These are phyloP conservation scores for Arctia plantaginis DNA, from an alignment of 2,888 invertebrate genomes.

Conservation along the genomic window DNA sequence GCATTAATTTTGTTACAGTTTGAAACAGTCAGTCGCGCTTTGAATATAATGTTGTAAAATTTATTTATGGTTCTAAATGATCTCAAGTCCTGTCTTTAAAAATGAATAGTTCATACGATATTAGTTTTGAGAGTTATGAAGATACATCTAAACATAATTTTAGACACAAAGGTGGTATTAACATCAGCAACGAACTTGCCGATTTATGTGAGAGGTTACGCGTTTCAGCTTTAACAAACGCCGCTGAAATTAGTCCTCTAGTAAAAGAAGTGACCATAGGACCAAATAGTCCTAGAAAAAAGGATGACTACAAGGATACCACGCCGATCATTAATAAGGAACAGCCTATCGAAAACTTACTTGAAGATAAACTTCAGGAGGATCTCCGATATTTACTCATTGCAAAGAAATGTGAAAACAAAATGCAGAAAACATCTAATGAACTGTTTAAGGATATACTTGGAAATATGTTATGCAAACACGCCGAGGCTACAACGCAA, in stretches of 20 bases:
- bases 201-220: constrained; percentile 83
- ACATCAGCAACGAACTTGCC: constrained; percentile 68
- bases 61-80: background rate
- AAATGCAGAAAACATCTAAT: constrained; percentile 67
- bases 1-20: too few species aligned
- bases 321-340: constrained; percentile 36
- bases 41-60: background rate
- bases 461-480: constrained; percentile 72
- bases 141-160: constrained; percentile 54
- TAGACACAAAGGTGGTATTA: constrained; percentile 61
- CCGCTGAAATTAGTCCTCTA: constrained; percentile 81
- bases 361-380: constrained; percentile 71
- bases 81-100: constrained; percentile 18
- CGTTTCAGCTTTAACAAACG: constrained; percentile 87
- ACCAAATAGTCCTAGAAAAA: constrained; percentile 61
- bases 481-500: constrained; percentile 66
- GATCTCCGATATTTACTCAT: constrained; percentile 72
- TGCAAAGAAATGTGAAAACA: constrained; percentile 70
- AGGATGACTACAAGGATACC: constrained; percentile 40
- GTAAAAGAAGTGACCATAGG: constrained; percentile 82
- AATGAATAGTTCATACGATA: constrained; percentile 58
- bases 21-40: too few species aligned
- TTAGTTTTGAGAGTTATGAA: constrained; percentile 56
- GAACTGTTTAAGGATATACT: constrained; percentile 68
- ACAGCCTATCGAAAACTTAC: constrained; percentile 62